Base-by-base conservation (phyloP, 2,888 invertebrate genomes). In the Euclidia mi region DNA sequence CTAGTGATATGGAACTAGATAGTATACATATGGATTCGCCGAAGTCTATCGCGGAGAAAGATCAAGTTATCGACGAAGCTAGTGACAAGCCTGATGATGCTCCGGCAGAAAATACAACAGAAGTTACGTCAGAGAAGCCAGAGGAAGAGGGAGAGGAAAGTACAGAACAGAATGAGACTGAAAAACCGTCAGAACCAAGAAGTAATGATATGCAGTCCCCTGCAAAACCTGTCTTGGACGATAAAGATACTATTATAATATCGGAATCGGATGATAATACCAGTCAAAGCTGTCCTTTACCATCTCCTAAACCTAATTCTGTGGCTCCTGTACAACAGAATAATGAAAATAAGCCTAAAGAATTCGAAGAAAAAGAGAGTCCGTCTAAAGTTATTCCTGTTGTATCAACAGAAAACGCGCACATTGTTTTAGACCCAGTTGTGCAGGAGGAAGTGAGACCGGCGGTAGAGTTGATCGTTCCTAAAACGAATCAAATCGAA, bases 1-100 rank as follows among this genome's bases (percentile, higher is more conserved):
- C 94, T 0, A 95, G 95, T 56, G 94, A 94, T 40, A 94, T 94
- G 94, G 94, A 94, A 63, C 83, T 94, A 31, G 94, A 94, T 56
- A 92, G 92, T 47, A 94, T 94, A 76, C 92, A 93, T 63, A 92
- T 92, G 91, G 93, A 93, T 60, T 94, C 94, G 0, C 94, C 94
- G 0, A 93, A 92, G 65, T 92, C 93, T 2, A 61, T 91, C 35
- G 89, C 87, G 4, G 94, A 93, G 37, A 90, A 91, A 65, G 87
- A 92, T 31, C 86, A 91, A 80, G 82, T 90, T 11, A 88, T 92
- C n/a, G 83, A 89, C 14, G 92, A 92, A 68, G 63, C 82, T 1
- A 71, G 71, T 53, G 86, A 89, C 1, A 87, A 88, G 58, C 56
- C 71, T 3, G 86, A 87, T 29, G 78, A 84, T 28, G 69, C 80